These are phyloP conservation scores for Rhysida immarginata DNA, from an alignment of 1,140 invertebrate genomes.

Conservation along the genomic window DNA sequence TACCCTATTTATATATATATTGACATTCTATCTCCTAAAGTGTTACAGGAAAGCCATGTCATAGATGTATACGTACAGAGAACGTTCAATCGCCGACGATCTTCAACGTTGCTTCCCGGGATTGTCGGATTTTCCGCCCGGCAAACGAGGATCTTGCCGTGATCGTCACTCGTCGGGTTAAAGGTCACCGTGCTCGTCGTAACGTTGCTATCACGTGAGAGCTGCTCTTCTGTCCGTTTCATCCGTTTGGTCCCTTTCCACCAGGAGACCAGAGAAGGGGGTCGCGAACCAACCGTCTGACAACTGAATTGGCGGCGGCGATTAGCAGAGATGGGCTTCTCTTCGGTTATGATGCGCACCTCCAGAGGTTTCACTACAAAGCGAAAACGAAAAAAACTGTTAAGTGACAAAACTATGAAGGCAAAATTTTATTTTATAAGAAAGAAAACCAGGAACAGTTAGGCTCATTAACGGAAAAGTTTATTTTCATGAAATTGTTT, in stretches of 20 bases:
- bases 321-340: conserved; percentile 65
- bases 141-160: conserved; percentile 63
- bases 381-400: too few species aligned
- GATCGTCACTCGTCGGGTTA: conserved; percentile 54
- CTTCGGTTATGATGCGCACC: conserved; percentile 60
- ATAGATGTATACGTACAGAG: conserved; percentile 71
- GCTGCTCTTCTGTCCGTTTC: conserved; percentile 16
- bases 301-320: conserved; percentile 66
- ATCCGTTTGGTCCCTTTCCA: conserved; percentile 55
- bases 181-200: conserved; percentile 70
- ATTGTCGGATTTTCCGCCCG: conserved; percentile 64
- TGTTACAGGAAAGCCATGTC: too few species aligned
- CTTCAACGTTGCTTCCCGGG: conserved; percentile 48
- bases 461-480: too few species aligned
- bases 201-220: conserved; percentile 60
- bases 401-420: too few species aligned
- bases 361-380: conserved; percentile 63
- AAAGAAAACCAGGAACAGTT: too few species aligned
- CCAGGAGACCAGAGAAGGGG: conserved; percentile 76
- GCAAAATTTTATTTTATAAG: too few species aligned
- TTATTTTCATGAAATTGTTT: too few species aligned
- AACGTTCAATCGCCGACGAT: conserved; percentile 69
- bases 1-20: too few species aligned
- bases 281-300: conserved; percentile 66
- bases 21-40: too few species aligned